Base-by-base conservation (phyloP, 2,797 vertebrate genomes). In the Pteropus rufus region DNA sequence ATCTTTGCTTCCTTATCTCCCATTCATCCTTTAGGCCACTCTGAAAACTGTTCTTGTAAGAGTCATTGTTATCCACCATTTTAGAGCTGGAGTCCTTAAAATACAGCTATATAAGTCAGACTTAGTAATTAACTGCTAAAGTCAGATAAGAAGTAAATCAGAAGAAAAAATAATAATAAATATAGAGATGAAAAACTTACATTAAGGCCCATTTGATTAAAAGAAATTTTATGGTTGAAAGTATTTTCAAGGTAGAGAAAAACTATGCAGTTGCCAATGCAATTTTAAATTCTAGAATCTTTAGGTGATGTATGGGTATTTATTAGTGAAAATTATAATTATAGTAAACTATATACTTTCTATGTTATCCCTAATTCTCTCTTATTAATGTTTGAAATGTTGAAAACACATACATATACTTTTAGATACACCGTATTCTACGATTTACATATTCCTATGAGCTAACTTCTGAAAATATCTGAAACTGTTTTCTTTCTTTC, bases 401-500 rank as follows among this genome's bases (percentile, higher is more conserved):
- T 94, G 54, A 65, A 77, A 92, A 93, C 84, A 46, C 1, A 49
- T 70, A 39, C 7, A 65, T 36, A 52, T 52, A 91, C 19, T 94
- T 44, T 89, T 79, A 91, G 41, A 56, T 44, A 34, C 10, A 49
- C 7, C 14, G 26, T 39, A 89, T 79, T 91, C 14, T 49, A 82
- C 46, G 70, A 80, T 60, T 79, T 79, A 80, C 7, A 94, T 24
- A 75, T 77, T 81, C 19, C 7, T 88, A 82, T 64, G 58, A 94
- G 23, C 26, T 91, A 83, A 84, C 9, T 23, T 92, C 29, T 64
- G 46, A 93, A 95, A 96, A 83, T 44, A 85, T 41, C 62, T 79
- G 86, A 86, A 77, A 58, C 62, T 60, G 19, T 91, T 94, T 89
- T 84, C 80, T 85, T 95, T 94, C 10, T 91, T 93, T n/a, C 72